A percentile compares a stretch with the other conserved stretches of the same genome.
Conservation (phyloP, 2,113 vertebrate genomes). For the Macheiramphus alcinus region DNA sequence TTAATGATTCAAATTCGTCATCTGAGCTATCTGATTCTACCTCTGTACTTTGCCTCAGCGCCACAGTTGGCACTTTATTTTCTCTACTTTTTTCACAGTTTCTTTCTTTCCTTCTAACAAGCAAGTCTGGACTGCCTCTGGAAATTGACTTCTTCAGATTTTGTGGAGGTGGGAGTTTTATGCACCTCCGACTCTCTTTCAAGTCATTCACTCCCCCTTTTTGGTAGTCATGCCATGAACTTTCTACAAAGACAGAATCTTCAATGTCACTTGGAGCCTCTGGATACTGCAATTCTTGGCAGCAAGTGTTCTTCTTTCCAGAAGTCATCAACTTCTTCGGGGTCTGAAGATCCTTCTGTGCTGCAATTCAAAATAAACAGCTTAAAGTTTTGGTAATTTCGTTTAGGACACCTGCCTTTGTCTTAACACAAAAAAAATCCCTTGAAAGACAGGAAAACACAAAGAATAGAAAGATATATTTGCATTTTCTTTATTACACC, state of each 20-base stretch:
- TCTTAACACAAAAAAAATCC: not conserved
- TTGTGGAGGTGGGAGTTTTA: not conserved
- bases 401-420: not conserved
- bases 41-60: not conserved
- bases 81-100: not conserved
- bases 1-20: conserved; percentile 77
- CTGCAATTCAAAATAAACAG: conserved; percentile 19
- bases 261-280: conserved; percentile 76
- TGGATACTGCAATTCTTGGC: conserved; percentile 41
- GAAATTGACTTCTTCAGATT: not conserved
- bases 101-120: not conserved
- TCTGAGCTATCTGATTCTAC: conserved; percentile 65
- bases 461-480: not conserved
- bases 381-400: not conserved
- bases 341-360: not conserved
- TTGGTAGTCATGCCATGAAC: conserved; percentile 46
- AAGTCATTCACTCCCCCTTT: not conserved
- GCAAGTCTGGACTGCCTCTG: not conserved
- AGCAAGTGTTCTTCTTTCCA: conserved; percentile 15
- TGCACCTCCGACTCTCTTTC: not conserved
- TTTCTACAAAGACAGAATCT: conserved; percentile 69
- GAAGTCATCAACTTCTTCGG: not conserved
- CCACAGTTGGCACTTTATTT: not conserved
- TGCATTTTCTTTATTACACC: not conserved
- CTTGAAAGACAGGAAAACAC: not conserved